A percentile compares a stretch with the other conserved stretches of the same genome.
These are phyloP conservation scores for Orycteropus afer DNA, from an alignment of 2,113 vertebrate species.

Conservation along the genomic window DNA sequence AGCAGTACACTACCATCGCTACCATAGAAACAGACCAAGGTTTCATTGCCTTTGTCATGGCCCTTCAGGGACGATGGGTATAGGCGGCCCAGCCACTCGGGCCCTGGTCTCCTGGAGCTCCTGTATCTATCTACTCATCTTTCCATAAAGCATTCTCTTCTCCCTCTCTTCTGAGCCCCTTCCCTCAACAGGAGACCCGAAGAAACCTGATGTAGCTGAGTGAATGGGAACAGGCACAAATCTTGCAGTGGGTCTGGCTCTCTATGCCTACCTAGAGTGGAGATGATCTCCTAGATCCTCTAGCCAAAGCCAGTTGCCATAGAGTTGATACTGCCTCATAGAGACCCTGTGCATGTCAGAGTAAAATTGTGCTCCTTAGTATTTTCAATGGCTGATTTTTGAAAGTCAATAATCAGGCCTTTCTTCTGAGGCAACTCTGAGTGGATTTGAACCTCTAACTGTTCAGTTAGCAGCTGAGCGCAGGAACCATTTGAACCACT, in stretches of 20 bases:
- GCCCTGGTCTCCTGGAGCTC: accelerated
- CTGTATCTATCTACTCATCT: no score
- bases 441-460: no score
- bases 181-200: background rate
- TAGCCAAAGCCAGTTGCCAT: no score
- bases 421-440: no score
- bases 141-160: no score
- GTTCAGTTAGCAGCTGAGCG: no score
- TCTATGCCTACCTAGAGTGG: background rate
- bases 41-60: accelerated
- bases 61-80: background rate
- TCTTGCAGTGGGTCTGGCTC: no score
- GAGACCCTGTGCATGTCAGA: background rate
- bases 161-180: background rate
- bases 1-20: background rate
- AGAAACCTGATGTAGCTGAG: no score
- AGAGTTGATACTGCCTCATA: no score
- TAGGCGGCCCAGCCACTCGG: accelerated
- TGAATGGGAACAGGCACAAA: background rate
- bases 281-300: background rate
- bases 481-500: background rate
- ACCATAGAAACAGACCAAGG: no score
- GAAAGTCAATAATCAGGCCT: no score
- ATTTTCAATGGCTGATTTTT: background rate
- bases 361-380: background rate